phyloP scores from a whole-genome alignment of 2,113 vertebrate genomes.

The Microtus richardsoni region DNA sequence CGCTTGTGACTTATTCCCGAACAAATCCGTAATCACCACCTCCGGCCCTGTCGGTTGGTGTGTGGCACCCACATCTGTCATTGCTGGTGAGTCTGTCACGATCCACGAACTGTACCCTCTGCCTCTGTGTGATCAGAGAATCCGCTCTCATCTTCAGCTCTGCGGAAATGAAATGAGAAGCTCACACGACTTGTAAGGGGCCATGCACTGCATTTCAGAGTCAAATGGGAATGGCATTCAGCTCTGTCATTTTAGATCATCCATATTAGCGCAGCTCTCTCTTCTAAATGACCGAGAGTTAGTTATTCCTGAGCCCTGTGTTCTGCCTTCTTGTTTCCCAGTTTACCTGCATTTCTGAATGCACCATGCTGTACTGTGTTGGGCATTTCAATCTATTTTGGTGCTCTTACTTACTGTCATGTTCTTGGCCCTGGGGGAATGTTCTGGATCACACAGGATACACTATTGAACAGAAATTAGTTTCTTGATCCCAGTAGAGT shows the following conservation, averaged over 20 bases:
- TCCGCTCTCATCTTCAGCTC: constrained; percentile 36
- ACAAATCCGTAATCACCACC: constrained; percentile 1
- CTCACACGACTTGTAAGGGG: background rate
- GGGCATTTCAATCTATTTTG: constrained; percentile 53
- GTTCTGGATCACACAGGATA: constrained; percentile 64
- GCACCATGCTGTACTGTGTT: background rate
- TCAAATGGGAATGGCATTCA: constrained; percentile 14
- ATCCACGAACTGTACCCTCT: background rate
- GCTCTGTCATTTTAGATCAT: background rate
- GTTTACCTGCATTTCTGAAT: constrained; percentile 53
- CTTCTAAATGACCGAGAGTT: constrained; percentile 31
- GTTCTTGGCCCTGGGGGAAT: constrained; percentile 60
- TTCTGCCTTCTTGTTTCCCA: background rate
- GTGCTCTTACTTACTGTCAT: constrained; percentile 49
- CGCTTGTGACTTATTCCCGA: background rate
- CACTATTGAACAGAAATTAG: constrained; percentile 69
- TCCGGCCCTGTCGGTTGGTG: background rate
- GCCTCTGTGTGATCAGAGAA: constrained; percentile 26
- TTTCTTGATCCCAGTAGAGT: constrained; percentile 48
- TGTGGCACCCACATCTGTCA: background rate
- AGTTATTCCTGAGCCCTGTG: background rate
- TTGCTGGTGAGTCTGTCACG: background rate
- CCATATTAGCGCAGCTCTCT: background rate
- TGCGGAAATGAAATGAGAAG: constrained; percentile 44
- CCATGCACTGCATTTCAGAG: background rate